phyloP scores from a whole-genome alignment of 2,888 invertebrate species.

The Melanargia galathea region DNA sequence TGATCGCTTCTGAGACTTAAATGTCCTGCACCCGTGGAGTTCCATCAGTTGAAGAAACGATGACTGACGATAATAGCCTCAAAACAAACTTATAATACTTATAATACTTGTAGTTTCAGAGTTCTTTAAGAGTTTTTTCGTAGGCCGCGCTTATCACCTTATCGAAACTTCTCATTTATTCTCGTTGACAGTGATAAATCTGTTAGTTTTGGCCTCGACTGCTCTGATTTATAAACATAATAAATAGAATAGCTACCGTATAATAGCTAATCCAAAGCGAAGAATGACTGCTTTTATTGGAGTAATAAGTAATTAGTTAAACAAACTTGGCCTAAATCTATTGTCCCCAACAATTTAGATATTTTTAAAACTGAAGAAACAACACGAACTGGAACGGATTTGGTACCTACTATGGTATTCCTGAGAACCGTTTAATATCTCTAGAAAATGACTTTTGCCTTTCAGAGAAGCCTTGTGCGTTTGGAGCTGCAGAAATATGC shows the following conservation, averaged over 20 bases:
- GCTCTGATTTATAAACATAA: slow-evolving; percentile 53
- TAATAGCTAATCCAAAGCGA: slow-evolving; percentile 8
- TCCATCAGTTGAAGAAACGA: too few species aligned
- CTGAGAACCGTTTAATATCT: too few species aligned
- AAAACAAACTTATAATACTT: neutral
- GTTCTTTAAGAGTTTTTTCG: slow-evolving; percentile 6
- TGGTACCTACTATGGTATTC: too few species aligned
- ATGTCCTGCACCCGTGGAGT: too few species aligned
- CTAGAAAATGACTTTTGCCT: too few species aligned
- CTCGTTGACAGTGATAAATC: slow-evolving; percentile 62
- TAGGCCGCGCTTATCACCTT: slow-evolving; percentile 46
- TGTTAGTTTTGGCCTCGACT: slow-evolving; percentile 48
- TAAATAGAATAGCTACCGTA: slow-evolving; percentile 17
- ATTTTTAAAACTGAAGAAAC: too few species aligned
- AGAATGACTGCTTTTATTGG: too few species aligned
- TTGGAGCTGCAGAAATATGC: too few species aligned
- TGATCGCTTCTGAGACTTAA: neutral
- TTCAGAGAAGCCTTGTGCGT: too few species aligned
- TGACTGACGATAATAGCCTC: too few species aligned
- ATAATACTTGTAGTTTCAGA: neutral
- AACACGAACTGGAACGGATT: neutral
- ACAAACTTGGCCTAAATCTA: too few species aligned
- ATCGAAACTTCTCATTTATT: slow-evolving; percentile 52
- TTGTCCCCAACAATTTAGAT: neutral
- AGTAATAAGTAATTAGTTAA: too few species aligned